phyloP scores from a whole-genome alignment of 2,888 invertebrate genomes.

The Tubulanus polymorphus region DNA sequence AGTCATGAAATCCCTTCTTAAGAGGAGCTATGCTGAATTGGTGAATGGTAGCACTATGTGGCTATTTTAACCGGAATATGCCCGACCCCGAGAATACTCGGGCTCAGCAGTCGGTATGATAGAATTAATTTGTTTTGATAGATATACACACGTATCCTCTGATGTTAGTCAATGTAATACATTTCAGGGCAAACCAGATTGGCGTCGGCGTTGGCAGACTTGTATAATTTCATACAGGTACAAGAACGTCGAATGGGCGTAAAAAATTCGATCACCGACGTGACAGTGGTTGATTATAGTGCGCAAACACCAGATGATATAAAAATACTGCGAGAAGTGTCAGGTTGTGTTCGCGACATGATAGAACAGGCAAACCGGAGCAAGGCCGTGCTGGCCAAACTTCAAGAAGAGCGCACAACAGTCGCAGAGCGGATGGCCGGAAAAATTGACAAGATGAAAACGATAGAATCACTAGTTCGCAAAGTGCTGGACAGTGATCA shows the following conservation, averaged over 20 bases:
- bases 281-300: background rate
- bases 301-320: background rate
- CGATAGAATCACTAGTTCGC: background rate
- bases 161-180: too few relatives aligned
- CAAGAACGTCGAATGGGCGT: background rate
- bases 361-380: background rate
- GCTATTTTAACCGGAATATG: too few relatives aligned
- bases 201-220: too few relatives aligned
- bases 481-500: background rate
- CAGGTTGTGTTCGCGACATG: background rate
- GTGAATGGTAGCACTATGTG: too few relatives aligned
- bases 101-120: too few relatives aligned
- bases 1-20: too few relatives aligned
- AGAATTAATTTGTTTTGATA: too few relatives aligned
- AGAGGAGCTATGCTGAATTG: too few relatives aligned
- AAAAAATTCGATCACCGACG: background rate
- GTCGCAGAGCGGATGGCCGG: background rate
- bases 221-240: too few relatives aligned
- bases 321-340: background rate
- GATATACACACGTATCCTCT: too few relatives aligned
- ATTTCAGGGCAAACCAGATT: too few relatives aligned
- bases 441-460: background rate
- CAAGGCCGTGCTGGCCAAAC: background rate
- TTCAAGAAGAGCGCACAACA: background rate
- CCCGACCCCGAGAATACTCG: too few relatives aligned